Evolutionary conservation across 2,888 invertebrate species (phyloP).

Genomic region (Saturnia pavonia): DNA sequence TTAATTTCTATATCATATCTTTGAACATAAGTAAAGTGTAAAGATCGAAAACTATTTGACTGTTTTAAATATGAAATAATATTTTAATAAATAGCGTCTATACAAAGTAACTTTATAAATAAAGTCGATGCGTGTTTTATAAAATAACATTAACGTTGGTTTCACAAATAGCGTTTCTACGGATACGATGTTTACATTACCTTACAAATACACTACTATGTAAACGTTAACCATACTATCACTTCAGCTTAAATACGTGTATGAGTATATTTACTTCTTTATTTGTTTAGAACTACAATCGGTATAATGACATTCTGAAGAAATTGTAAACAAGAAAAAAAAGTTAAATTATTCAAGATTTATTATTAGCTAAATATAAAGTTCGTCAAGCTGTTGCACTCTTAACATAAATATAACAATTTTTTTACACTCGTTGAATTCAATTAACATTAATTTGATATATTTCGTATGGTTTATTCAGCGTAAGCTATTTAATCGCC

Average conservation of each 20-base stretch:
- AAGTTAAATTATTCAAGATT: not conserved
- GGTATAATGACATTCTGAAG: not conserved
- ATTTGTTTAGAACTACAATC: not conserved
- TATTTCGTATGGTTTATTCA: no score
- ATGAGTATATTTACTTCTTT: slow-evolving; percentile 2
- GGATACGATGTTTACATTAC: slow-evolving; percentile 47
- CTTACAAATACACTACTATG: slow-evolving; percentile 42
- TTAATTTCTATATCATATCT: not conserved
- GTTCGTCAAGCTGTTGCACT: not conserved
- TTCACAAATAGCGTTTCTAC: slow-evolving; percentile 42
- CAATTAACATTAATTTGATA: no score
- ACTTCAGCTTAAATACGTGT: slow-evolving; percentile 26
- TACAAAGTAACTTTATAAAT: slow-evolving; percentile 29
- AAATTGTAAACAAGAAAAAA: not conserved
- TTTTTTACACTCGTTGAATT: no score
- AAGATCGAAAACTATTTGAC: not conserved
- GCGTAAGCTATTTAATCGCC: no score
- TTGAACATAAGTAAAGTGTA: not conserved
- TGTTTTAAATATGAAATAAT: not conserved
- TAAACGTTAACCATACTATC: slow-evolving; percentile 50
- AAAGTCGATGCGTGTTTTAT: slow-evolving; percentile 41
- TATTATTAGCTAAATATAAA: not conserved
- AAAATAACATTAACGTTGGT: slow-evolving; percentile 43
- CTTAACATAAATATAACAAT: not conserved
- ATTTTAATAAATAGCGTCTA: not conserved